Base-by-base conservation (phyloP, 2,113 vertebrate species). In the Trichechus manatus region DNA sequence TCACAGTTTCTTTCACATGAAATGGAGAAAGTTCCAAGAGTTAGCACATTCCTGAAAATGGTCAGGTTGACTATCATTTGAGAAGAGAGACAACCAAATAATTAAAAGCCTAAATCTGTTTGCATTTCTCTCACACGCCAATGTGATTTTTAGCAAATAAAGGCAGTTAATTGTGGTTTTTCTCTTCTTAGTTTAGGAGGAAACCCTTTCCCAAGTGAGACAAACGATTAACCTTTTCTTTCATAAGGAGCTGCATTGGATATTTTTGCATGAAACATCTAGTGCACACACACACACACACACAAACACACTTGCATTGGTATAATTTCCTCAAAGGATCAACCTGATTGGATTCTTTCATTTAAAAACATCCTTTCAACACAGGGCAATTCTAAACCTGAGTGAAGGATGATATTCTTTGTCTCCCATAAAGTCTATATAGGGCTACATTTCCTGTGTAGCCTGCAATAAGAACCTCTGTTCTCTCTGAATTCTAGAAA, bases 401-500 rank as follows among this genome's bases (percentile, higher is more conserved):
- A 56, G 6, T 29, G 13, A 72, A 72, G n/a, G 39, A 39, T 20
- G 39, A 33, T 42, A 56, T 85, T 77, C 27, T 63, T 0, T 11
- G 36, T 42, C 66, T 27, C 31, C 72, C 61, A 25, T n/a, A 23
- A 50, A n/a, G 36, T 23, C 82, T 42, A 20, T 29, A 25, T 22
- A 9, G 1, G 44, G 39, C 27, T 74, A 31, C 22, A 31, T 84
- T 95, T 80, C 19, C 39, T 47, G 1, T 27, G 39, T 8, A 27
- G 53, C 33, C 31, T 56, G 29, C 42, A 47, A 11, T 1, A 15
- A n/a, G 72, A 39, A 86, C n/a, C 47, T 91, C 81, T 47, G 27
- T 81, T 94, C n/a, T 85, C 59, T 78, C 59, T 27, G 39, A 95
- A 88, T 91, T 84, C 39, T 70, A 96, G 72, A 91, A 95, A 94